Evolutionary conservation across 2,113 vertebrate species (phyloP), one percentile per base, ranked within the genome.

Genomic region (Casuarius casuarius): DNA sequence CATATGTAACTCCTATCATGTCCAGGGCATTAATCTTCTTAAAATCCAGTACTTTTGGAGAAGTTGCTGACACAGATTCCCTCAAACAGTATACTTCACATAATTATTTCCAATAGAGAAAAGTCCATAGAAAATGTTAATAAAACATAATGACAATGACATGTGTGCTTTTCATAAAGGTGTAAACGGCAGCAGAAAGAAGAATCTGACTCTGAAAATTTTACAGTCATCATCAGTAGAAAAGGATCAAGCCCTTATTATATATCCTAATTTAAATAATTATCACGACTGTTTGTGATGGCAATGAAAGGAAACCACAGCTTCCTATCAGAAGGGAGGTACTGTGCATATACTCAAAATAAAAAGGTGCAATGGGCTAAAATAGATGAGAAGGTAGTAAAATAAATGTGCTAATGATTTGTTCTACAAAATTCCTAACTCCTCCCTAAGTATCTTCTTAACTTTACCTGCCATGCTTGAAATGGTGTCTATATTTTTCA

Each of bases 371-470:
- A 56, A 71, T 5, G 12, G 26, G 38, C 19, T 72, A 46, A 92
- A 96, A 78, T 18, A 80, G 42, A 76, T 40, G 6, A 59, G 8
- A 82, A 71, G 31, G 13, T 71, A 88, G 52, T 63, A 85, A 94
- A 93, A 94, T 29, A 88, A 90, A 80, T 31, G 35, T 59, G 59
- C 4, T 85, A 92, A 76, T 58, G 3, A 59, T 89, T 86, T 90
- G 6, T 75, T 91, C 40, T 82, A 44, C 40, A 83, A 91, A 84
- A 10, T 87, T 89, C n/a, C 12, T 40, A 65, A 70, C 8, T 77
- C 12, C 12, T 85, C 10, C 44, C 10, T 48, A 59, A 70, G 10
- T 70, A 62, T 38, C 67, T 61, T 70, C 68, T 8, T 82, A 83
- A 58, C 8, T 76, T 75, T 63, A 63, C 15, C 9, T 67, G 4